Base-by-base conservation (phyloP, 92 coral and sea anemone genomes). In the Metridium senile region DNA sequence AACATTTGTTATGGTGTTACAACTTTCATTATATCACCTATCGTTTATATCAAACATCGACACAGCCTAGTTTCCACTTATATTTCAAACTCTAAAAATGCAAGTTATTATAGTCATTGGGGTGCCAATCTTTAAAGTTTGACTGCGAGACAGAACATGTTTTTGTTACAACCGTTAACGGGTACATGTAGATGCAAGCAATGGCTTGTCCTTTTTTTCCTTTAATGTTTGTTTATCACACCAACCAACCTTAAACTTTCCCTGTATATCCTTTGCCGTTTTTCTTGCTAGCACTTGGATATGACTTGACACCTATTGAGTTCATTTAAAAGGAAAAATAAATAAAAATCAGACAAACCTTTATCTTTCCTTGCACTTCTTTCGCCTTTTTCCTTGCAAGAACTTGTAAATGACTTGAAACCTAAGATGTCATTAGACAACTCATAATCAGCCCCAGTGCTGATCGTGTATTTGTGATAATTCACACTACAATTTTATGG, bases 311-410 rank as follows among this genome's bases (percentile, higher is more conserved):
- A 91, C 97, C 97, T 88, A 86, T 58, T 51, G 68, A 65, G 35
- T 67, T 76, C 62, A 23, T 47, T 46, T 53, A 74, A 73, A 72
- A 84, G 66, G 78, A 79, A 78, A 71, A 25, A 67, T 32, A 52
- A 87, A 59, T 83, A 39, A 80, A 74, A 70, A 31, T 39, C 34
- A 77, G 66, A 89, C 97, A 84, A 85, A 96, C 99, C 99, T 92
- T 96, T 53, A 96, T 88, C 82, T 96, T 88, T 54, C 96, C 94
- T 90, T 96, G 99, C 72, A 96, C 92, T 85, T 92, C 96, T 33
- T 97, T 79, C 62, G 98, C 98, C 87, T 89, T 94, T 87, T 89
- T 94, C 86, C 98, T 79, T 82, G 98, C 98, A 72, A 94, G 81
- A 71, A 94, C 98, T 85, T 96, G 99, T 82, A 86, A 84, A 87